Evolutionary conservation across 2,113 vertebrate species (phyloP), one percentile per base, ranked within the genome.

Genomic region (Pelodiscus sinensis): DNA sequence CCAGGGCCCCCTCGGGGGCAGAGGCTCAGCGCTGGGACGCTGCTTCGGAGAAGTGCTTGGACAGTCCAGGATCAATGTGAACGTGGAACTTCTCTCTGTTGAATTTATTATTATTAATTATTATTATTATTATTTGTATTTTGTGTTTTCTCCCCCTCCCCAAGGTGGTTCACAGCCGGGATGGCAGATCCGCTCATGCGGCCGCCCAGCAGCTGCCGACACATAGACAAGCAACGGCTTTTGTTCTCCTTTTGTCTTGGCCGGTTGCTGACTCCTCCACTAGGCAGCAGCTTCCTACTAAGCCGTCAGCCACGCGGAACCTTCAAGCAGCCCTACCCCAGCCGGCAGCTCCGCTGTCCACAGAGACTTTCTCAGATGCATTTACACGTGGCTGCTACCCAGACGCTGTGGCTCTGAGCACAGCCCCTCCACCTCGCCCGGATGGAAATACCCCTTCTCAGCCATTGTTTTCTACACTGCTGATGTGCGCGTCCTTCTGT

Each of bases 381-480:
- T 55, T 16, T 10, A 4, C 71, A 38, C 14, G 81, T 80, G 22
- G 1, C 84, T 77, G 73, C 3, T 25, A 71, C 21, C 93, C 6
- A 89, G 94, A 95, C 90, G 79, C 90, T 92, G 89, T 84, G 19
- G 71, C 65, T 50, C 21, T 58, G 73, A 0, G 0, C 38, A 58
- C 38, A 50, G 22, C 19, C 81, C 81, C 78, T 21, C 24, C 29
- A 1, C 75, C 84, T 87, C 2, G 29, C 44, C 87, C 21, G 4
- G 27, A 5, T 97, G 97, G 96, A 97, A 94, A 97, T 96, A 96
- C 73, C 92, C 89, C 29, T 56, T 87, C 81, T 24, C 9, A 58
- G 81, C 96, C 81, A 35, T 79, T 96, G 89, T 96, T 97, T 97
- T 91, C 96, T 96, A 98, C 97, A 98, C 98, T 98, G 98, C 98